Evolutionary conservation across 1,140 invertebrate species (phyloP).

Genomic region (Hycleus phaleratus): DNA sequence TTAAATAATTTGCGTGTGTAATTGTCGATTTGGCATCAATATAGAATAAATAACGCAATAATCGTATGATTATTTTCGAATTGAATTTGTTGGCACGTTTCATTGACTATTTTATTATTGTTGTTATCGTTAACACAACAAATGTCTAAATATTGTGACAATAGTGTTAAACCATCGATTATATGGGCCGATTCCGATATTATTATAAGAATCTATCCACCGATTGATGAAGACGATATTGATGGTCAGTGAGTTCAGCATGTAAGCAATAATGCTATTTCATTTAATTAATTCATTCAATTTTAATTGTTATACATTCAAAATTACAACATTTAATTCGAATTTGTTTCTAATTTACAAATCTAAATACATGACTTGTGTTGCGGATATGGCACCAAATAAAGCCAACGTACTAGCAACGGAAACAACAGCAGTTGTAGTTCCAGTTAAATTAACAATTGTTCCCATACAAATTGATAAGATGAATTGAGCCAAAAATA

Average conservation of each 20-base stretch:
- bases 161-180: constrained; percentile 25
- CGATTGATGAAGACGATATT: constrained; percentile 19
- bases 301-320: constrained; percentile 3
- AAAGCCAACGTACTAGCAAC: constrained; percentile 75
- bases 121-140: not conserved
- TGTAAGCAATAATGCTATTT: constrained; percentile 24
- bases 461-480: constrained; percentile 80
- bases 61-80: too few relatives aligned
- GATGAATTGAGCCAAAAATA: constrained; percentile 89
- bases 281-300: constrained; percentile 1
- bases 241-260: constrained; percentile 34
- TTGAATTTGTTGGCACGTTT: too few relatives aligned
- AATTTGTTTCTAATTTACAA: constrained; percentile 46
- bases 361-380: constrained; percentile 82
- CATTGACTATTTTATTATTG: not conserved
- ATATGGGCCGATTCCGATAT: constrained; percentile 30
- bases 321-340: too few relatives aligned
- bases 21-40: too few relatives aligned
- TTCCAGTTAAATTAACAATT: constrained; percentile 69
- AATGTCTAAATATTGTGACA: constrained; percentile 23
- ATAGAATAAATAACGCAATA: too few relatives aligned
- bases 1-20: constrained; percentile 70
- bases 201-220: constrained; percentile 25
- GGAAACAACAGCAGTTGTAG: constrained; percentile 80
- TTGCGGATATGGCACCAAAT: constrained; percentile 75